Percentiles rank a stretch among this genome's conserved stretches.
Conservation (phyloP, 2,888 invertebrate species). For the Julus scandinavius region DNA sequence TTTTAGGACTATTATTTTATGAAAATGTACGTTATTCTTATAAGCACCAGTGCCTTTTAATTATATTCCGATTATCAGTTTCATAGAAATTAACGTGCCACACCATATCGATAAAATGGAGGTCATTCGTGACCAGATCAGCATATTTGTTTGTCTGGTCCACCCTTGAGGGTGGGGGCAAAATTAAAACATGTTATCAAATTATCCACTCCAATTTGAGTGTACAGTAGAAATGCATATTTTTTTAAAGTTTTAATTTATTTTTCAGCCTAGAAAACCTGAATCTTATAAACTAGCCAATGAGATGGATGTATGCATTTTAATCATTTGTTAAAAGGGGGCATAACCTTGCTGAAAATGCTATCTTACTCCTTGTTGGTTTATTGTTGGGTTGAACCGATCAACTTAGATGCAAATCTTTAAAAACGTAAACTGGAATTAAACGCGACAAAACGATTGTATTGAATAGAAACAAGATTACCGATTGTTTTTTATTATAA, state of each 20-base stretch:
- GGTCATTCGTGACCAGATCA: constrained; percentile 27
- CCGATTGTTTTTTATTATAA: not conserved
- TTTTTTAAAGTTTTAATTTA: not conserved
- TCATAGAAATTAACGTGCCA: not conserved
- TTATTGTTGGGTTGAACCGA: not conserved
- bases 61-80: not conserved
- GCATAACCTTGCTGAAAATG: not conserved
- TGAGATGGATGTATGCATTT: not conserved
- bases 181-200: constrained; percentile 14
- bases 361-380: not conserved
- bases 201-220: constrained; percentile 19
- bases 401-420: not conserved
- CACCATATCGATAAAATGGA: constrained; percentile 1
- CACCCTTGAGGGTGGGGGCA: not conserved
- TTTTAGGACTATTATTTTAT: not conserved
- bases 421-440: not conserved
- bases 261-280: not conserved
- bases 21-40: not conserved
- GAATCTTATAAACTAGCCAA: not conserved
- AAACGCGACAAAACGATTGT: not conserved
- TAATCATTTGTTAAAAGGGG: not conserved
- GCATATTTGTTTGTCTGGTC: not conserved
- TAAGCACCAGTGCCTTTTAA: not conserved
- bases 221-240: not conserved
- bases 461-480: not conserved